Evolutionary conservation across 1,140 invertebrate genomes (phyloP).

Genomic region (Brachionus paranguensis): DNA sequence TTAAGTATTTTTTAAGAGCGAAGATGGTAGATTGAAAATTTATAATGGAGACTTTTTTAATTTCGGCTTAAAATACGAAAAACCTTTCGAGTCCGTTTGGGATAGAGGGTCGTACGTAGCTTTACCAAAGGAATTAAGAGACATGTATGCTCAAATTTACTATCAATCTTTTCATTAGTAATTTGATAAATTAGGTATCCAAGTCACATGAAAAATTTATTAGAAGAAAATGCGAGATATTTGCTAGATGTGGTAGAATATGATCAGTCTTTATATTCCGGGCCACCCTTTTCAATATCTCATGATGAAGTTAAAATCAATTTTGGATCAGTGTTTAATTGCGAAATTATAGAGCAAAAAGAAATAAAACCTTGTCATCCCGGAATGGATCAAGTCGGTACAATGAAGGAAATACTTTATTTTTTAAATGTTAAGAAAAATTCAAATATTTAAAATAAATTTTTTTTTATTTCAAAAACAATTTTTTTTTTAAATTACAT

Average conservation of each 20-base stretch:
- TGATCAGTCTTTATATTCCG: not conserved
- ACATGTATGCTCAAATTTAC: not conserved
- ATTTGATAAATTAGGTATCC: not conserved
- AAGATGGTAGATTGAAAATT: not conserved
- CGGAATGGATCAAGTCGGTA: not conserved
- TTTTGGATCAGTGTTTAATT: not conserved
- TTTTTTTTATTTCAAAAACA: not conserved
- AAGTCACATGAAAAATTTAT: not conserved
- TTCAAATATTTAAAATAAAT: not conserved
- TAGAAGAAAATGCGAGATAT: not conserved
- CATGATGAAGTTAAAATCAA: not conserved
- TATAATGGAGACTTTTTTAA: not conserved
- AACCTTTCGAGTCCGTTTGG: constrained; percentile 4
- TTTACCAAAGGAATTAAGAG: not conserved
- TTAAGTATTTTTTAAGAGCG: not conserved
- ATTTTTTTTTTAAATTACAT: not conserved
- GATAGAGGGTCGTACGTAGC: not conserved
- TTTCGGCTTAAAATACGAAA: not conserved
- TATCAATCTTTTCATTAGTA: not conserved
- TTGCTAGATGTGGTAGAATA: constrained; percentile 3
- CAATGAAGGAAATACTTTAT: not conserved
- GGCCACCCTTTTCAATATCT: not conserved
- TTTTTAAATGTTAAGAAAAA: not conserved
- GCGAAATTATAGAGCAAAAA: not conserved
- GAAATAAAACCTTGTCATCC: not conserved